These are phyloP conservation scores for Cephalotes varians DNA, from an alignment of 2,888 invertebrate species.

Conservation along the genomic window DNA sequence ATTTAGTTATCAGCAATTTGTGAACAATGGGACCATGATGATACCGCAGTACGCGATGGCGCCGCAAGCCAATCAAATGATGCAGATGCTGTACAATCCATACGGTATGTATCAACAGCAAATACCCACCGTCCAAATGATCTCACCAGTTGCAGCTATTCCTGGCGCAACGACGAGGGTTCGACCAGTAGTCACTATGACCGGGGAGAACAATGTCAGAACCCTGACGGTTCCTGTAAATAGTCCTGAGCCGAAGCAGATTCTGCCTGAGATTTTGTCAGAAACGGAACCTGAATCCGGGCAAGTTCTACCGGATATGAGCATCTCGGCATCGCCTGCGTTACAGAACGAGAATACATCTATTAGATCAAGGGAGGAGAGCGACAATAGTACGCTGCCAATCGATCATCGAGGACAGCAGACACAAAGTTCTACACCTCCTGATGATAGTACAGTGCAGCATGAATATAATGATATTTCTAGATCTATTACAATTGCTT, in stretches of 20 bases:
- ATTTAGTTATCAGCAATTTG: conserved; percentile 88
- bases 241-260: conserved; percentile 74
- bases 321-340: conserved; percentile 69
- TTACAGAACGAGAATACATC: conserved; percentile 61
- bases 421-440: conserved; percentile 62
- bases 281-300: conserved; percentile 76
- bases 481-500: conserved; percentile 67
- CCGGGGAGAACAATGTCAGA: conserved; percentile 70
- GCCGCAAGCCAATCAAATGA: conserved; percentile 87
- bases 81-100: conserved; percentile 86
- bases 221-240: conserved; percentile 73
- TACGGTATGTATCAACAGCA: conserved; percentile 87
- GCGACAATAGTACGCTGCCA: conserved; percentile 54
- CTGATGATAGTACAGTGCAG: conserved; percentile 62
- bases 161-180: conserved; percentile 79
- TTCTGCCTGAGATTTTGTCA: conserved; percentile 73
- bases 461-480: conserved; percentile 70
- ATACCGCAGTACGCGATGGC: conserved; percentile 87
- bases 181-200: conserved; percentile 77
- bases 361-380: conserved; percentile 58
- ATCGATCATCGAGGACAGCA: conserved; percentile 75
- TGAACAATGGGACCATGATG: conserved; percentile 87
- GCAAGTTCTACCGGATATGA: conserved; percentile 79
- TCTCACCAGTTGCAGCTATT: conserved; percentile 86
- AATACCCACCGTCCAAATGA: conserved; percentile 86